Evolutionary conservation across 2,797 vertebrate species (phyloP).

Genomic region (Bufotes viridis): DNA sequence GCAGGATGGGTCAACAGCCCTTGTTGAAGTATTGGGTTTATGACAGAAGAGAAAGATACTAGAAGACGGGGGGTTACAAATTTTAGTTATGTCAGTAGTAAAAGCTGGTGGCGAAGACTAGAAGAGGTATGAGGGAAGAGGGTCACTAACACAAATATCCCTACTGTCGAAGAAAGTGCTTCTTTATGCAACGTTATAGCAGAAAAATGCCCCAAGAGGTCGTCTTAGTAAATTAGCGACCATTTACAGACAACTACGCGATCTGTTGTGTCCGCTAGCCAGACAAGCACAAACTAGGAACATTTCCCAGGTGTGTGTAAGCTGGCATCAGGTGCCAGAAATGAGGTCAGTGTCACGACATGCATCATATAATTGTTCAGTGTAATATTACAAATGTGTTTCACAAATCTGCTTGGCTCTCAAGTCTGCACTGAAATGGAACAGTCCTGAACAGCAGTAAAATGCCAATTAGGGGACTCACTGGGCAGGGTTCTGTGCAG

Average conservation of each 20-base stretch:
- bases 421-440: constrained; percentile 26
- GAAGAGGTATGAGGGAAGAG: no score
- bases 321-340: constrained; percentile 47
- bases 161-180: no score
- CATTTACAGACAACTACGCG: neutral
- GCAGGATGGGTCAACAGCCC: no score
- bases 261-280: neutral
- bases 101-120: no score
- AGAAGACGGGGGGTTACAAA: no score
- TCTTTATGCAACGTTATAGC: neutral
- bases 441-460: constrained; percentile 20
- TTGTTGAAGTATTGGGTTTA: no score
- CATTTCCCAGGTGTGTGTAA: neutral
- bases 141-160: no score
- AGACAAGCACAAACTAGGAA: neutral
- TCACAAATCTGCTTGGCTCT: constrained; percentile 26
- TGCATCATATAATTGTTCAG: constrained; percentile 27
- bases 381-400: constrained; percentile 30
- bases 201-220: neutral
- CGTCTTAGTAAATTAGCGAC: neutral
- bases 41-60: no score
- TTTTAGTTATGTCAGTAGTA: no score
- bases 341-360: constrained; percentile 33
- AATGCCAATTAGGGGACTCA: constrained; percentile 39
- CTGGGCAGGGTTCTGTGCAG: constrained; percentile 22